Conservation (phyloP, 2,888 invertebrate genomes). For the Luffia ferchaultella region DNA sequence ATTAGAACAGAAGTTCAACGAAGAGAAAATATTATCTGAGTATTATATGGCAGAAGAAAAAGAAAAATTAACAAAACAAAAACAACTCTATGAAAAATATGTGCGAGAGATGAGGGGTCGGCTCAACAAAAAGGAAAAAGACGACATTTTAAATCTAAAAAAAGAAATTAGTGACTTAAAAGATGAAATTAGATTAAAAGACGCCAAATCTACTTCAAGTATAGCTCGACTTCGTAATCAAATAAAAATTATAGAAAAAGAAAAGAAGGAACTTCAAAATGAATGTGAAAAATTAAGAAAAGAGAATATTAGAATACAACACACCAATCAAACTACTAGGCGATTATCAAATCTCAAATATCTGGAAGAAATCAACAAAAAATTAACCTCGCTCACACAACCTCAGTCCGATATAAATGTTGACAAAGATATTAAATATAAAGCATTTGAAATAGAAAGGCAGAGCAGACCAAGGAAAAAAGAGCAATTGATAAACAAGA, state of each 20-base stretch:
- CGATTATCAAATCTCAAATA: constrained; percentile 75
- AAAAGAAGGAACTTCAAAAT: constrained; percentile 68
- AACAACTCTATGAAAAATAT: constrained; percentile 70
- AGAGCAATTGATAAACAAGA: constrained; percentile 15
- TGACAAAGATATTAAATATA: constrained; percentile 40
- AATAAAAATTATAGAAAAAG: constrained; percentile 75
- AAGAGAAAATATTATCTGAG: constrained; percentile 71
- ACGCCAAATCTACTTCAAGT: constrained; percentile 74
- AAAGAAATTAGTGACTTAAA: constrained; percentile 71
- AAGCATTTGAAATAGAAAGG: constrained; percentile 48
- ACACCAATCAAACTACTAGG: constrained; percentile 63
- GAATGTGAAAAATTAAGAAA: constrained; percentile 74
- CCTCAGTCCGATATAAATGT: constrained; percentile 29
- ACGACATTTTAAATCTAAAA: constrained; percentile 71
- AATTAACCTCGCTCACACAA: constrained; percentile 38
- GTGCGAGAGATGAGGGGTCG: constrained; percentile 74
- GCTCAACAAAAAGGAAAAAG: constrained; percentile 72
- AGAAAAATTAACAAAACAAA: constrained; percentile 72
- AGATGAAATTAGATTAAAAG: constrained; percentile 75
- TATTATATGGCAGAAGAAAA: constrained; percentile 74
- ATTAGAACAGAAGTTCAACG: constrained; percentile 68
- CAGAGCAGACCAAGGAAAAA: constrained; percentile 35
- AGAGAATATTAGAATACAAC: constrained; percentile 70
- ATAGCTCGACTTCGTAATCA: constrained; percentile 79
- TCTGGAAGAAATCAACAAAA: constrained; percentile 77